Evolutionary conservation across 1,140 invertebrate genomes (phyloP).

Genomic region (Pantala flavescens): DNA sequence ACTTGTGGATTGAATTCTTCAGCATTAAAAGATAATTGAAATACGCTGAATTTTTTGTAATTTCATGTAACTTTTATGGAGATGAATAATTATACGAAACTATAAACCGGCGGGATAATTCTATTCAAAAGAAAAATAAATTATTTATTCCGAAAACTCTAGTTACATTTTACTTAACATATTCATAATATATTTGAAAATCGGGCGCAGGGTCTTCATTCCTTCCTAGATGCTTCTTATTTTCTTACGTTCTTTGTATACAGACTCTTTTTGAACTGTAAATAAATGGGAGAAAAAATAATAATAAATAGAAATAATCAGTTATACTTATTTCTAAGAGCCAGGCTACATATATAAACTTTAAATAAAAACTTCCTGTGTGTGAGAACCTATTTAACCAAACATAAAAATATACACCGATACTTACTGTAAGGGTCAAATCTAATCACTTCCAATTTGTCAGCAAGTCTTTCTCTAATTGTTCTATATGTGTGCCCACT

Average conservation of each 20-base stretch:
- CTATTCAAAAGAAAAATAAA: too few species aligned
- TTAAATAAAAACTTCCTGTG: too few species aligned
- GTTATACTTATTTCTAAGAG: slow-evolving; percentile 17
- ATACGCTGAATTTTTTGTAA: too few species aligned
- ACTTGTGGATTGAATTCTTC: too few species aligned
- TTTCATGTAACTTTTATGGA: too few species aligned
- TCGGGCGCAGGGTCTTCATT: too few species aligned
- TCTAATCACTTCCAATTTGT: slow-evolving; percentile 61
- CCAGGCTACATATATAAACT: background rate
- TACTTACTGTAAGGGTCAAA: slow-evolving; percentile 70
- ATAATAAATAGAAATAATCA: slow-evolving; percentile 12
- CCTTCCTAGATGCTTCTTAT: slow-evolving; percentile 41
- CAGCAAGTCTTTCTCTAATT: slow-evolving; percentile 56
- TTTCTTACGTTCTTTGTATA: slow-evolving; percentile 56
- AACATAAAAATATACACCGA: slow-evolving; percentile 13
- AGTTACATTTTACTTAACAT: too few species aligned
- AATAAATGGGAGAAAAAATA: slow-evolving; percentile 27
- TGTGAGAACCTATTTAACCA: slow-evolving; percentile 14
- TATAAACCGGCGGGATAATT: too few species aligned
- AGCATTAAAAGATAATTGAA: too few species aligned
- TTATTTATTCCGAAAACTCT: too few species aligned
- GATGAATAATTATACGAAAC: too few species aligned
- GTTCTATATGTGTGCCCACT: slow-evolving; percentile 55
- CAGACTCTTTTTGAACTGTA: slow-evolving; percentile 47
- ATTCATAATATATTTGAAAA: too few species aligned